These are phyloP conservation scores for Cryptoblepharus egeriae DNA, from an alignment of 2,797 vertebrate species.

Conservation along the genomic window DNA sequence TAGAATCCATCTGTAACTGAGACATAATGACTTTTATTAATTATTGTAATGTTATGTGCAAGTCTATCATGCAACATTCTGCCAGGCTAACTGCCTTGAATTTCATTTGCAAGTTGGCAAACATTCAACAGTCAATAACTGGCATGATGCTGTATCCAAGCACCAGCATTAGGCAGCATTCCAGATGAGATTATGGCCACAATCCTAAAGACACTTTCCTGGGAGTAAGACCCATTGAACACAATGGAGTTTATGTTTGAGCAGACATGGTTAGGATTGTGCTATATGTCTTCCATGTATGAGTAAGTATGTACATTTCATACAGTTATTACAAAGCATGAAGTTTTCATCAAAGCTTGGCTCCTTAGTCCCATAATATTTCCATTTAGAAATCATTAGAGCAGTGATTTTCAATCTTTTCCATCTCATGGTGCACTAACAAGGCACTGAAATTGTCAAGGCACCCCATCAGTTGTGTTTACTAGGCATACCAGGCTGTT, in stretches of 20 bases:
- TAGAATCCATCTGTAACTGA: neutral
- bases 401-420: no score
- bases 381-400: neutral
- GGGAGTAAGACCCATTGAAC: no score
- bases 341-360: neutral
- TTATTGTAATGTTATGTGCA: neutral
- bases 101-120: conserved; percentile 20
- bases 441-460: no score
- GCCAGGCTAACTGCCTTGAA: neutral
- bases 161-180: neutral
- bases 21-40: conserved; percentile 10
- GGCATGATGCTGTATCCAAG: neutral
- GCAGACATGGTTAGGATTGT: no score
- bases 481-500: no score
- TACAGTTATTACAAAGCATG: neutral
- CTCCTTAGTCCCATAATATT: neutral
- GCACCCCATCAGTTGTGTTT: no score
- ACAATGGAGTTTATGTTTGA: no score
- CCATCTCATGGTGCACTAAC: no score
- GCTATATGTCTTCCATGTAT: conserved; percentile 5
- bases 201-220: no score
- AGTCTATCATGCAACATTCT: neutral
- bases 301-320: neutral
- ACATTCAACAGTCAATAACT: conserved; percentile 2
- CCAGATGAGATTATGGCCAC: neutral